Evolutionary conservation across 2,888 invertebrate species (phyloP).

Genomic region (Axea sp.): DNA sequence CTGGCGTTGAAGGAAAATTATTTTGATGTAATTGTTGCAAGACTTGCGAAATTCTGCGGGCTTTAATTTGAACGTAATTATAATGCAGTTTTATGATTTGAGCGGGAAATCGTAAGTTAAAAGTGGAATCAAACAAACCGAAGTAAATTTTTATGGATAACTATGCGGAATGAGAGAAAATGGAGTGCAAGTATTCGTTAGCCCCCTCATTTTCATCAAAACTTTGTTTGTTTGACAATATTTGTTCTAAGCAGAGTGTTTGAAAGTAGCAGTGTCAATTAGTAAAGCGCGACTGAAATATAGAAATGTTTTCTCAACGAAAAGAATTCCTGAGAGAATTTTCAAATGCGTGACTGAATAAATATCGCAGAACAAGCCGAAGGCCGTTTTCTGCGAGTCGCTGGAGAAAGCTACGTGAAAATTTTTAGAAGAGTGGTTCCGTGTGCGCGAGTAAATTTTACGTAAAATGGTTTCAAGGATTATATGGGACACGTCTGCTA

Average conservation of each 20-base stretch:
- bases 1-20: no score
- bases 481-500: constrained; percentile 54
- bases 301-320: constrained; percentile 24
- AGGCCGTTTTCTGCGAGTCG: constrained; percentile 51
- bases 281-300: constrained; percentile 36
- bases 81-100: no score
- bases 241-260: constrained; percentile 14
- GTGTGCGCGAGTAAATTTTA: constrained; percentile 50
- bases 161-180: no score
- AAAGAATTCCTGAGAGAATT: constrained; percentile 38
- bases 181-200: no score
- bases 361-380: constrained; percentile 50
- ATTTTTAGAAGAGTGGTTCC: constrained; percentile 56
- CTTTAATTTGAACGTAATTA: no score
- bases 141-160: no score
- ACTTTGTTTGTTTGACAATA: constrained; percentile 6
- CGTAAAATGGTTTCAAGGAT: constrained; percentile 55
- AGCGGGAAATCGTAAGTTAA: no score
- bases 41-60: no score
- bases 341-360: constrained; percentile 54
- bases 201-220: neutral
- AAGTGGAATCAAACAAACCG: no score
- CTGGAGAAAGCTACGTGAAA: constrained; percentile 54
- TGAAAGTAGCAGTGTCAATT: constrained; percentile 35
- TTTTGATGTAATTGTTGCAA: no score